Conservation (phyloP, 1,140 invertebrate genomes). For the Achatina immaculata region DNA sequence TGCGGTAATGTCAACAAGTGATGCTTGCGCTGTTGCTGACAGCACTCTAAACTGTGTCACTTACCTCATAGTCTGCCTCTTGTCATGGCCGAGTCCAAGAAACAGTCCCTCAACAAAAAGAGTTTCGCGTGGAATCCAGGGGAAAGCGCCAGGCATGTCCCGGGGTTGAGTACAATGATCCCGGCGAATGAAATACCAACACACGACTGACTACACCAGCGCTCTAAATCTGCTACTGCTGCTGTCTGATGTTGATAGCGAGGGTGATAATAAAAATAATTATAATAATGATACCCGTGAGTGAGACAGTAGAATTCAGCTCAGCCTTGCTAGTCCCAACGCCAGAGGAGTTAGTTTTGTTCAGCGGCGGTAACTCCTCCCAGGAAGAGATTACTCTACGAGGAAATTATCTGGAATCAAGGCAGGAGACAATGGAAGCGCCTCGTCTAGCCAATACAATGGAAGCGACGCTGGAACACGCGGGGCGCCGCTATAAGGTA, state of each 20-base stretch:
- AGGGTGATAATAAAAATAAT: neutral
- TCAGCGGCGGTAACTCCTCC: neutral
- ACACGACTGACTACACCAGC: neutral
- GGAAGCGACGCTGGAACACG: constrained; percentile 11
- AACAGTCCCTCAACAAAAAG: neutral
- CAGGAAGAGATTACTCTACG: constrained; percentile 5
- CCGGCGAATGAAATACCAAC: constrained; percentile 3
- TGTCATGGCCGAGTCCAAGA: neutral
- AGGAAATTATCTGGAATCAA: constrained; percentile 12
- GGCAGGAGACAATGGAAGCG: constrained; percentile 9
- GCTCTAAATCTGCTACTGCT: neutral
- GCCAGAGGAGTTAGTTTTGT: constrained; percentile 1
- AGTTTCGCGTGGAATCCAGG: neutral
- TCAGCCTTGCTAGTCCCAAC: neutral
- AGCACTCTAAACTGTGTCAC: too few species aligned
- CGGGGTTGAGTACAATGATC: neutral
- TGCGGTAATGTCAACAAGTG: too few species aligned
- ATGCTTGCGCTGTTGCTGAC: too few species aligned
- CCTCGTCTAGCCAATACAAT: constrained; percentile 16
- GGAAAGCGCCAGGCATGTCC: constrained; percentile 6
- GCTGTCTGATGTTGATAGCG: neutral
- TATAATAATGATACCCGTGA: neutral
- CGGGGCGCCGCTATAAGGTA: neutral
- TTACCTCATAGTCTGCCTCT: neutral
- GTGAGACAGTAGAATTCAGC: neutral